Evolutionary conservation across 2,113 vertebrate species (phyloP), one percentile per base, ranked within the genome.

Genomic region (Megaleporinus macrocephalus): DNA sequence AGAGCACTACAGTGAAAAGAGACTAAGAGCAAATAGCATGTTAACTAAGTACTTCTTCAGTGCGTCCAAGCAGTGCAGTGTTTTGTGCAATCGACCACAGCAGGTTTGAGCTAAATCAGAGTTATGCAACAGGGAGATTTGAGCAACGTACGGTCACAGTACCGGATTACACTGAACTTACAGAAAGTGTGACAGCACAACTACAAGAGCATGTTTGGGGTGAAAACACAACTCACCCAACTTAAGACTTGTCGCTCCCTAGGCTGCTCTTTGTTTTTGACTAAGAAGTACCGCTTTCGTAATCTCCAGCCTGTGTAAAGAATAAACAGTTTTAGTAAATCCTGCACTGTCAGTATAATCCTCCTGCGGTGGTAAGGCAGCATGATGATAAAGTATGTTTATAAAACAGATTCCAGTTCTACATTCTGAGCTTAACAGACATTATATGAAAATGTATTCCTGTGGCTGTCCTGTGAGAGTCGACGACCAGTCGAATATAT

Each of bases 271-370:
- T 97, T 98, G 90, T 95, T 95, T 93, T 95, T 98, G 90, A 99
- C 95, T 80, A 99, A 89, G 86, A 99, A 98, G 85, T 97, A 98
- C 84, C 96, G 96, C 93, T 99, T 99, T 88, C 97, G 95, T 92
- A 99, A 95, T 84, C 98, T 93, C 98, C 98, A 99, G 53, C 98
- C 98, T 99, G 81, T 97, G 77, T 33, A 85, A 87, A 55, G 2
- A 76, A 30, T 79, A 71, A 16, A 81, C 24, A 7, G 22, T 29
- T 73, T 75, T 15, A 16, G 65, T 30, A 9, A 33, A 66, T 18
- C 27, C 63, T 9, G 26, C 26, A 18, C 33, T 18, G 5, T n/a
- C 24, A 41, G 2, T n/a, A 41, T 44, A n/a, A 44, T 70, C 20
- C 36, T n/a, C 22, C 10, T 70, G 20, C 20, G 14, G 12, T 13